phyloP scores from a whole-genome alignment of 2,888 invertebrate genomes.

The Nebria salina region DNA sequence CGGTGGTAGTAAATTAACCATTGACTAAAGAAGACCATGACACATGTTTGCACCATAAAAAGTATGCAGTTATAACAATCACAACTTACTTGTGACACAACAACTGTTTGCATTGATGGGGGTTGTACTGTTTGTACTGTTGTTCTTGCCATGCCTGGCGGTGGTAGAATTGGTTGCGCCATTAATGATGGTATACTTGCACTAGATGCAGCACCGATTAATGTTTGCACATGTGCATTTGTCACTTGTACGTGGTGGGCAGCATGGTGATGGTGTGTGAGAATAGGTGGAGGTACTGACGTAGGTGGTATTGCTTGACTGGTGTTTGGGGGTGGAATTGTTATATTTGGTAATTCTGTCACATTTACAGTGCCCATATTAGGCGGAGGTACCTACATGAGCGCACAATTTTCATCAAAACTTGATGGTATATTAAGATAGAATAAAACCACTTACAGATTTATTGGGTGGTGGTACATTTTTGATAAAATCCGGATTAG shows the following conservation, averaged over 20 bases:
- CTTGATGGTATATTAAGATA: not conserved
- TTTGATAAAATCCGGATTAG: constrained; percentile 60
- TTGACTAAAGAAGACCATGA: constrained; percentile 8
- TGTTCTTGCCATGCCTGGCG: constrained; percentile 51
- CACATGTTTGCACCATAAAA: not conserved
- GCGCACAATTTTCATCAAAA: not conserved
- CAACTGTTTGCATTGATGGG: constrained; percentile 21
- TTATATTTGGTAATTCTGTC: constrained; percentile 53
- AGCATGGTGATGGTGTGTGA: constrained; percentile 48
- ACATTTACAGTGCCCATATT: constrained; percentile 52
- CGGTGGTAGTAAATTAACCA: constrained; percentile 32
- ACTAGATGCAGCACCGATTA: constrained; percentile 50
- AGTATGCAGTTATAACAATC: not conserved
- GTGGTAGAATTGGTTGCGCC: constrained; percentile 61
- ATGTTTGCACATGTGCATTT: not conserved
- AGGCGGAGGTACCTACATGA: constrained; percentile 57
- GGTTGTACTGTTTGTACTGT: constrained; percentile 16
- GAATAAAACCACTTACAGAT: constrained; percentile 51
- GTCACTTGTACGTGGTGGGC: constrained; percentile 15
- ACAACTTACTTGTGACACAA: constrained; percentile 29
- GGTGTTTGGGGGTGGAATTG: constrained; percentile 52
- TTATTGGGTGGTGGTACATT: constrained; percentile 63
- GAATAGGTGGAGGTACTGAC: constrained; percentile 52
- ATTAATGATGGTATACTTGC: constrained; percentile 59
- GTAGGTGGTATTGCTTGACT: constrained; percentile 52